Conservation (phyloP, 2,888 invertebrate species). For the Pseudolycoriella hygida region DNA sequence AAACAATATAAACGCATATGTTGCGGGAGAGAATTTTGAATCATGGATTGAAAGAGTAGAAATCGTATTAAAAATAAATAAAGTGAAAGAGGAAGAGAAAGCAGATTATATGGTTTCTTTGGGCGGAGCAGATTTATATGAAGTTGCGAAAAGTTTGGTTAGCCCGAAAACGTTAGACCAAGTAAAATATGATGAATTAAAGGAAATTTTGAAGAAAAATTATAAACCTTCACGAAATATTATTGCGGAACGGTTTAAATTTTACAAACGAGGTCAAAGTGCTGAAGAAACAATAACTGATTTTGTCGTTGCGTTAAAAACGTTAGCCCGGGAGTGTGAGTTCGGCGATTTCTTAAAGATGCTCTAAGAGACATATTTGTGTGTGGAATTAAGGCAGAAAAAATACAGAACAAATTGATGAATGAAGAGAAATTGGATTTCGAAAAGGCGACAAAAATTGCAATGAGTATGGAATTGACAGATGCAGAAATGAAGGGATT, state of each 20-base stretch:
- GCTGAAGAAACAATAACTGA: conserved; percentile 10
- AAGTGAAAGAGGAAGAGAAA: background rate
- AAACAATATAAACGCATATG: background rate
- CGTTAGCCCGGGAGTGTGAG: conserved; percentile 13
- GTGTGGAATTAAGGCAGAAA: conserved; percentile 12
- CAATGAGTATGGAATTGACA: background rate
- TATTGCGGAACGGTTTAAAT: conserved; percentile 15
- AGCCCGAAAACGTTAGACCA: background rate
- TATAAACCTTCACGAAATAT: conserved; percentile 7
- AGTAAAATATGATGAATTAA: background rate
- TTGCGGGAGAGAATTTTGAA: background rate
- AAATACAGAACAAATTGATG: conserved; percentile 12
- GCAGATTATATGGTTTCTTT: background rate
- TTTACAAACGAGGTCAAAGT: conserved; percentile 14
- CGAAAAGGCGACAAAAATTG: conserved; percentile 9
- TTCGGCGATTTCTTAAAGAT: conserved; percentile 13
- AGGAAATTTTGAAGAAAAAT: background rate
- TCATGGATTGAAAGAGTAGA: background rate
- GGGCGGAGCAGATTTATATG: background rate
- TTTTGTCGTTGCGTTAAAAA: conserved; percentile 13
- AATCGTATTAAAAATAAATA: background rate
- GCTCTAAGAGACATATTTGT: conserved; percentile 13
- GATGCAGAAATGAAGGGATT: too few relatives aligned
- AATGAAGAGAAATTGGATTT: conserved; percentile 11
- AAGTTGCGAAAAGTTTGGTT: background rate